A percentile compares a stretch with the other conserved stretches of the same genome.
Conservation (phyloP, 2,113 vertebrate genomes). For the Athene noctua region DNA sequence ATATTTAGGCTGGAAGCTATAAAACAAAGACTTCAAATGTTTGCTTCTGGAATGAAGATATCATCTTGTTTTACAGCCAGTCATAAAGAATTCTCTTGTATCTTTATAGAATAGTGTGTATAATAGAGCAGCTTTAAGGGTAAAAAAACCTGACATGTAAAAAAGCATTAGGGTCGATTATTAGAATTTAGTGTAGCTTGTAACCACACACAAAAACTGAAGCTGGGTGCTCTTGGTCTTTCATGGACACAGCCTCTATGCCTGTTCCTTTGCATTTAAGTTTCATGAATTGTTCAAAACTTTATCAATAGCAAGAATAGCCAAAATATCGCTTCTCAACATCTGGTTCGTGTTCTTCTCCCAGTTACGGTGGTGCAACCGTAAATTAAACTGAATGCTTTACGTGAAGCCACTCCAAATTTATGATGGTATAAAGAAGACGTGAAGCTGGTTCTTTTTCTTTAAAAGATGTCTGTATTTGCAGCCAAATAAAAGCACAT, state of each 20-base stretch:
- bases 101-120: not conserved
- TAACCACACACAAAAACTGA: not conserved
- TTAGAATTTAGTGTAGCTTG: not conserved
- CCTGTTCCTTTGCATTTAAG: not conserved
- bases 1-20: not conserved
- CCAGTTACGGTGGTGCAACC: not conserved
- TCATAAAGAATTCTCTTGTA: not conserved
- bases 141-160: not conserved
- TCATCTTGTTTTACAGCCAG: not conserved
- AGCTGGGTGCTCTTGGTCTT: not conserved
- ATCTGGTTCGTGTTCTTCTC: constrained; percentile 15
- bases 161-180: not conserved
- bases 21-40: not conserved
- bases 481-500: not conserved
- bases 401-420: not conserved
- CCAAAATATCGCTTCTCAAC: not conserved
- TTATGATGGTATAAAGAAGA: not conserved
- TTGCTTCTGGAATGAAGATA: not conserved
- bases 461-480: not conserved
- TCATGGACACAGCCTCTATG: not conserved
- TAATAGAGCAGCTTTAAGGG: not conserved
- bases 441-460: not conserved
- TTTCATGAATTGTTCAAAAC: not conserved
- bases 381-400: not conserved
- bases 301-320: not conserved